Conservation (phyloP, 2,888 invertebrate species). For the Syrphus vitripennis region DNA sequence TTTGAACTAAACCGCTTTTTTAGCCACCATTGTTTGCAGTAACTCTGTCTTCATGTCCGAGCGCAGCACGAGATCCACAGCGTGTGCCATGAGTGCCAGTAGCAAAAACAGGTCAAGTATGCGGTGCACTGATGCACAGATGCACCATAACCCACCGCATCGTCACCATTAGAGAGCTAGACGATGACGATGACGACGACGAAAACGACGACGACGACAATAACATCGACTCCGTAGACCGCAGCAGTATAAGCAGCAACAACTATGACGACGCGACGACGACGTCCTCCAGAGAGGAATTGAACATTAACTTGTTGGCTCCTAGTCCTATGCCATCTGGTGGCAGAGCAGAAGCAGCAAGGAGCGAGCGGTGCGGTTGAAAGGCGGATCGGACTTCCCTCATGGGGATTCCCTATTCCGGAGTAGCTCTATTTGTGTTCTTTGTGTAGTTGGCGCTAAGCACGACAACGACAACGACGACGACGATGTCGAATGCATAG, state of each 20-base stretch:
- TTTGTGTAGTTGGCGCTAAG: slow-evolving; percentile 58
- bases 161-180: slow-evolving; percentile 62
- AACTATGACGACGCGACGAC: neutral
- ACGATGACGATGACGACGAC: slow-evolving; percentile 22
- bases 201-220: slow-evolving; percentile 22
- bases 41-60: slow-evolving; percentile 50
- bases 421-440: slow-evolving; percentile 49
- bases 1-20: slow-evolving; percentile 18
- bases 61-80: neutral
- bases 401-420: slow-evolving; percentile 61
- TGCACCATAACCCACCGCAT: slow-evolving; percentile 38
- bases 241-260: neutral
- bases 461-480: slow-evolving; percentile 18
- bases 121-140: slow-evolving; percentile 41
- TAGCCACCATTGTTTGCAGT: slow-evolving; percentile 14
- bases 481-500: slow-evolving; percentile 25
- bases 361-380: neutral
- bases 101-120: slow-evolving; percentile 64
- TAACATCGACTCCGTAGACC: slow-evolving; percentile 2
- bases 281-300: slow-evolving; percentile 44
- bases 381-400: slow-evolving; percentile 48
- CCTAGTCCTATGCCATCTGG: slow-evolving; percentile 25
- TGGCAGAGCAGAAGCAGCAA: neutral
- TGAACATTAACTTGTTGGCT: slow-evolving; percentile 63
- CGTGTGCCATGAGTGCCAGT: slow-evolving; percentile 3